Base-by-base conservation (phyloP, 2,113 vertebrate species). In the Motacilla tschutschensis region DNA sequence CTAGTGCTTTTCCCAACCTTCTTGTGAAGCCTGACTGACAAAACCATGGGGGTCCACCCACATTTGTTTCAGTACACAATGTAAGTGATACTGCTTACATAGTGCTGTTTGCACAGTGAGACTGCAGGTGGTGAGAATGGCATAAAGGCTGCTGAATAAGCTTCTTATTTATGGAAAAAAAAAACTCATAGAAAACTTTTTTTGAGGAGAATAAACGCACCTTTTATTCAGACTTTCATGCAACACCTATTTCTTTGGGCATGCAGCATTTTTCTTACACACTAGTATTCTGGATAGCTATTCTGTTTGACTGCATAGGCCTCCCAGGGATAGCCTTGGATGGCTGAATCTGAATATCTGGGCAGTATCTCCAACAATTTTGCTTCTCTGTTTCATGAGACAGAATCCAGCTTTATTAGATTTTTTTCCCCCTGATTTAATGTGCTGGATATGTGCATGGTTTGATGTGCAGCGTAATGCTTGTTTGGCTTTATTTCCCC, bases 401-500 rank as follows among this genome's bases (percentile, higher is more conserved):
- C 70, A 94, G 78, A 94, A 94, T 88, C 78, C 73, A 85, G 71
- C 59, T 95, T 94, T 94, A 94, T 95, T 91, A 83, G 76, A 84
- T 87, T 87, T 90, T 66, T n/a, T 15, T 11, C 16, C 18, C 43
- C 15, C 12, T 10, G 31, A 26, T 89, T 92, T 95, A 90, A 93
- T 90, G 74, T 86, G 69, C 69, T 85, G 80, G 58, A 57, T 88
- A 93, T 91, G 84, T 87, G 79, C 87, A 82, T 80, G 66, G 87
- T 92, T 95, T 91, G 88, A 93, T 91, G 85, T 90, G 65, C 55
- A 86, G 72, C 3, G 14, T 77, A 82, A 74, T 87, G 91, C 94
- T 92, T 91, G 76, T 78, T 92, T 92, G 72, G 87, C 63, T 95
- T 95, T 94, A 95, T 93, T 94, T 91, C 67, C 73, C 93, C 82